Base-by-base conservation (phyloP, 2,797 vertebrate species). In the Sebastes trivittatus region DNA sequence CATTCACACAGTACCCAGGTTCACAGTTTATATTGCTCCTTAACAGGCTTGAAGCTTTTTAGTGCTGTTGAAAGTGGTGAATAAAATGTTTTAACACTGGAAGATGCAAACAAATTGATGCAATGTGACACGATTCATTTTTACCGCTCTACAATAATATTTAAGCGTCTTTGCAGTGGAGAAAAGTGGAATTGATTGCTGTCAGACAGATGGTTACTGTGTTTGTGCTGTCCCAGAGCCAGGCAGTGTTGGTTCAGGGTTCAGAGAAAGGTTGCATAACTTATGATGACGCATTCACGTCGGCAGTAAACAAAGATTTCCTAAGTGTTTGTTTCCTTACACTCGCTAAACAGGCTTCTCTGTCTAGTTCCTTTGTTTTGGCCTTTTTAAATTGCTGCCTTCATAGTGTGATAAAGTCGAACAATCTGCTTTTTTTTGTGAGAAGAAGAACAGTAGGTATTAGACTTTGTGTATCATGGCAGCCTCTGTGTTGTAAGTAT, bases 301-400 rank as follows among this genome's bases (percentile, higher is more conserved):
- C 34, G 42, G 65, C 60, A 58, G 54, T 56, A 74, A 83, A 69
- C 49, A 22, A 29, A 62, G 55, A 5, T 32, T 32, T 29, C 61
- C 25, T 14, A 32, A 34, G 11, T 38, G 20, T 69, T 70, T 55
- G n/a, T 74, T 76, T 75, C 64, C 38, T n/a, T 23, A 2, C 9
- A 1, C 46, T 63, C 6, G 3, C 63, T 34, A 55, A 34, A 25
- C 63, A 18, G 29, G 68, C 29, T 73, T 67, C 56, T 54, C 1
- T 7, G 7, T 74, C 7, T 60, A 25, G 46, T 60, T 81, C 3
- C 16, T 84, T 65, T 70, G 2, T 68, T 1, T 66, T 52, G 3
- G 75, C 75, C 70, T 82, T 88, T 38, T 79, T 60, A 49, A 65
- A 54, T 11, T 10, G 5, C 58, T 89, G 84, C 84, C 84, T 85